Evolutionary conservation across 2,797 vertebrate species (phyloP), one percentile per base, ranked within the genome.

Genomic region (Florisuga fusca): DNA sequence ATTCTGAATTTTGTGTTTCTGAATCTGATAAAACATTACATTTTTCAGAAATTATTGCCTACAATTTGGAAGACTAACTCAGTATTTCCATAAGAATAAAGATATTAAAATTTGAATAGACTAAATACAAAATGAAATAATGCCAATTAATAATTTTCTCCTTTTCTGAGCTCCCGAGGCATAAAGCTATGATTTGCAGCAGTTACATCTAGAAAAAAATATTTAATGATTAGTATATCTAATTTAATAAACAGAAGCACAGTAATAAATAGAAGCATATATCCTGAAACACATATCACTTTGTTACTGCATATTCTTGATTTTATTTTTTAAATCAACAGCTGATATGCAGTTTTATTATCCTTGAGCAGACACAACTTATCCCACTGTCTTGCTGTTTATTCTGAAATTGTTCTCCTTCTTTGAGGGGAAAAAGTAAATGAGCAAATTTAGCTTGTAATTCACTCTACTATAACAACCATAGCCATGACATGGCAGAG

Each of bases 1-100:
- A 76, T 95, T 94, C 72, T 93, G 74, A 90, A 92, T 90, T 92
- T 57, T 71, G 10, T 84, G 87, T 54, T 97, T 93, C 51, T 96
- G 66, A 87, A 91, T 87, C 63, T 84, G 68, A 88, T 72, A 92
- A 95, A 93, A 93, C 23, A 31, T 71, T 34, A 78, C 9, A 72
- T 38, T 92, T 92, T 89, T 87, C 54, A 85, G 89, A 95, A 75
- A 21, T 67, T 91, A 86, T 89, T 95, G 91, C n/a, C 76, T 91
- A 45, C 3, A 34, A 69, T 85, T 46, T 74, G 61, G 92, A 96
- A 75, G 89, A 86, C 43, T 66, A 89, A 68, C 15, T 87, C 82
- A 38, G 27, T 71, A 89, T 88, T 87, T 89, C 23, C 67, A 77
- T 71, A 84, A 91, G 88, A 88, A 55, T 16, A 77, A 62, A 17